phyloP scores from a whole-genome alignment of 2,888 invertebrate genomes.

The Caradrina kadenii region DNA sequence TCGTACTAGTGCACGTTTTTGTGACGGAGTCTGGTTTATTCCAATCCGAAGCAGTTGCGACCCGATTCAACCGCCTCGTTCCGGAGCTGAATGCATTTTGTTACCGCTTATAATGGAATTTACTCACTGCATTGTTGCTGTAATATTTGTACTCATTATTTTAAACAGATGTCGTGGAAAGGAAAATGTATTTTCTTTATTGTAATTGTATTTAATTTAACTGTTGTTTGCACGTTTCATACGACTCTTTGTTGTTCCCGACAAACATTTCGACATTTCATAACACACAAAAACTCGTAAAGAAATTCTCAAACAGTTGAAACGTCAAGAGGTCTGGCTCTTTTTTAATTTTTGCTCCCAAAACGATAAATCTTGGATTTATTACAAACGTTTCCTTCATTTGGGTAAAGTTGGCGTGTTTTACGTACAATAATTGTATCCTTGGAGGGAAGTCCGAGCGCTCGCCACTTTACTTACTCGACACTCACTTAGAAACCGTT shows the following conservation, averaged over 20 bases:
- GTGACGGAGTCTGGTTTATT: slow-evolving; percentile 55
- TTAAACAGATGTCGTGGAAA: slow-evolving; percentile 46
- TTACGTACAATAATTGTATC: slow-evolving; percentile 53
- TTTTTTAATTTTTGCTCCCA: slow-evolving; percentile 44
- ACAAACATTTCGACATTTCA: slow-evolving; percentile 44
- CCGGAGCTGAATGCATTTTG: slow-evolving; percentile 58
- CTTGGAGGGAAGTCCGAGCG: slow-evolving; percentile 33
- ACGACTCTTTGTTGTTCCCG: slow-evolving; percentile 43
- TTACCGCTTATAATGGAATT: slow-evolving; percentile 47
- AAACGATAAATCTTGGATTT: slow-evolving; percentile 60
- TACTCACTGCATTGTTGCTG: slow-evolving; percentile 39
- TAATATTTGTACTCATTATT: slow-evolving; percentile 60
- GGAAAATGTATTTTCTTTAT: slow-evolving; percentile 25
- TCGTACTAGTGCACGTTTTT: slow-evolving; percentile 50
- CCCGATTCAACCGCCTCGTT: slow-evolving; percentile 42
- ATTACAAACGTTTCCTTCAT: slow-evolving; percentile 59
- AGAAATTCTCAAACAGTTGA: slow-evolving; percentile 45
- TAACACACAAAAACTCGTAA: slow-evolving; percentile 53
- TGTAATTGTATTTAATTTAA: slow-evolving; percentile 34
- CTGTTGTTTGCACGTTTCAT: slow-evolving; percentile 43
- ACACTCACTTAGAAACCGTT: slow-evolving; percentile 14
- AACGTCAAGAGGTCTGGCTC: slow-evolving; percentile 40
- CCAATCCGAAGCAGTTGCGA: slow-evolving; percentile 51
- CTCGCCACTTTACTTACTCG: slow-evolving; percentile 23
- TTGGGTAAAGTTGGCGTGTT: slow-evolving; percentile 56